Base-by-base conservation (phyloP, 2,797 vertebrate genomes). In the Tokudaia tokunoshimensis region DNA sequence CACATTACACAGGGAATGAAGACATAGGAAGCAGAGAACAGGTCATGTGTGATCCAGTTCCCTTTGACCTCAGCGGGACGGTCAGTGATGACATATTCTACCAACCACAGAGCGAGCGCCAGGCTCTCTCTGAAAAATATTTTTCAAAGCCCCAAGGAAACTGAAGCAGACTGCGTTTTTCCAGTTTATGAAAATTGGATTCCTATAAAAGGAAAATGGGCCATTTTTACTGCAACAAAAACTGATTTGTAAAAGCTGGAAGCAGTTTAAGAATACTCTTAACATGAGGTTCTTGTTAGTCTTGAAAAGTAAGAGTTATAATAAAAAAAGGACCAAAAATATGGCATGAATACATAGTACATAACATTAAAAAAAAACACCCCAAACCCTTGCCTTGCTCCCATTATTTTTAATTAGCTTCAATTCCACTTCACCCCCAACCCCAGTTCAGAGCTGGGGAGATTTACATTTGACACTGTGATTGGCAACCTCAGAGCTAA, bases 371-470 rank as follows among this genome's bases (percentile, higher is more conserved):
- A 96, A 98, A 97, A 98, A 70, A 20, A 52, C 61, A 83, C 1
- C 11, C 31, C 29, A 6, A 70, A n/a, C 67, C 61, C 96, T 93
- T 95, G 97, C 97, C 98, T 98, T 93, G 97, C 98, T 98, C 98
- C 98, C 98, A 98, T 98, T 98, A 99, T 98, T 98, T 99, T 98
- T 98, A 99, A 99, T 98, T 98, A 99, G 98, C 97, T 95, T 98
- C 96, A 97, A 97, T 88, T 98, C 97, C 97, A 98, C 96, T 98
- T 98, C 97, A 98, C 98, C 98, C 98, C 98, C 97, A 98, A 98
- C 95, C 98, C 98, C 97, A 98, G 94, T 96, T 98, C 97, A 96
- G 94, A 97, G 63, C 86, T 95, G 94, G 89, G 75, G 96, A 97
- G 96, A 98, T 96, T 97, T 98, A 95, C 96, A 95, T 93, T 95